Conservation (phyloP, 2,888 invertebrate species). For the Lypha dubia region DNA sequence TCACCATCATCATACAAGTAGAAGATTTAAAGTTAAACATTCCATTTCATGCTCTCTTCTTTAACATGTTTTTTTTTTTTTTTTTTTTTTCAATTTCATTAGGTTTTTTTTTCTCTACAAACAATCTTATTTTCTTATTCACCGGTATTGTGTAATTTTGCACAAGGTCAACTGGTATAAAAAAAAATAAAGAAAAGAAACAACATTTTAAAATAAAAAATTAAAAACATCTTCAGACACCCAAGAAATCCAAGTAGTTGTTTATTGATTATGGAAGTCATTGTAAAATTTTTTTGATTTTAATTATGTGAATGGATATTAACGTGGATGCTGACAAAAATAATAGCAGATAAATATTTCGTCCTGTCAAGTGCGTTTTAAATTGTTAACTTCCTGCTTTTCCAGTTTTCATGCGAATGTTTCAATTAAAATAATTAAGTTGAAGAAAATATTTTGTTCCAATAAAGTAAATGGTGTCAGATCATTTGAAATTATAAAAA, state of each 20-base stretch:
- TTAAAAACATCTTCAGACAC: conserved; percentile 22
- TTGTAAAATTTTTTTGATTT: conserved; percentile 7
- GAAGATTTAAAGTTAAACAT: conserved; percentile 18
- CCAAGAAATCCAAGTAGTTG: conserved; percentile 31
- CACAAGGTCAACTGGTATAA: conserved; percentile 65
- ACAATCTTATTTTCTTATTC: conserved; percentile 35
- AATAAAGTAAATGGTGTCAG: conserved; percentile 29
- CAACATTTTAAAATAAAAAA: conserved; percentile 30
- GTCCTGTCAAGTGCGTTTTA: conserved; percentile 52
- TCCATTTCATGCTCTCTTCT: conserved; percentile 29
- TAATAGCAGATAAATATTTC: conserved; percentile 29
- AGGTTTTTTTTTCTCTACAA: conserved; percentile 4
- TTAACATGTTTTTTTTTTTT: not conserved
- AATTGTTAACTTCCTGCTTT: conserved; percentile 59
- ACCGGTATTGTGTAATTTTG: conserved; percentile 66
- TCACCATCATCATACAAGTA: not conserved
- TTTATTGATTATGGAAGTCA: conserved; percentile 44
- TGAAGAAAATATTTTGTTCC: conserved; percentile 12
- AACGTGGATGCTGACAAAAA: conserved; percentile 26
- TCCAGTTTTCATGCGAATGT: conserved; percentile 50
- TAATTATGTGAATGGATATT: not conserved
- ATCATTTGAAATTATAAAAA: conserved; percentile 24
- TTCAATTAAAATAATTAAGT: conserved; percentile 48
- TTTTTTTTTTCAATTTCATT: conserved; percentile 22
- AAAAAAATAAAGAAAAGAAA: conserved; percentile 21